Base-by-base conservation (phyloP, 2,113 vertebrate species). In the Macquaria ambigua region DNA sequence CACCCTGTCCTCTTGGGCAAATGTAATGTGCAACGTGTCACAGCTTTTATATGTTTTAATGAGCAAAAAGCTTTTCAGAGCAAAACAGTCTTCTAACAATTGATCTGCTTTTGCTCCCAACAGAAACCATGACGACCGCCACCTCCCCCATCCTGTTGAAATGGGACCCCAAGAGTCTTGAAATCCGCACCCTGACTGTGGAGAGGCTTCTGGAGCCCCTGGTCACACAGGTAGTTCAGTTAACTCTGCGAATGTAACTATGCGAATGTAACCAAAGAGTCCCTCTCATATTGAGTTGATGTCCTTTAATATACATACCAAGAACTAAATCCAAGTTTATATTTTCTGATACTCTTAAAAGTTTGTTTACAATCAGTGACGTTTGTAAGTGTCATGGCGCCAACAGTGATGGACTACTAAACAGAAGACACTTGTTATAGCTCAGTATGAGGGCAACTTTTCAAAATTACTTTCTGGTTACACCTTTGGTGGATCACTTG, bases 151-250 rank as follows among this genome's bases (percentile, higher is more conserved):
- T 97, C 93, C 93, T 97, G 76, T 90, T 97, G 85, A 96, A 97
- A 95, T 97, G 96, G 96, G 96, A 97, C 89, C 96, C 96, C 41
- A 97, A 97, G 93, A 96, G 95, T 88, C 94, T 97, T 84, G 96
- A 97, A 93, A 97, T 97, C 70, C 95, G 96, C 82, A 97, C 96
- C 52, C 89, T 97, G 90, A 97, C 96, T 20, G 96, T 97, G 89
- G 96, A 97, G 90, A 92, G 96, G 87, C 94, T 97, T 82, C 87
- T 97, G 95, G 96, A 97, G 91, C 96, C 96, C 2, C 83, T 97
- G 92, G 96, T 97, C 87, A 96, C 96, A 86, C 96, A 97, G 96
- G 96, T 96, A 94, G 1, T n/a, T 68, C 39, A 39, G 4, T 76
- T 63, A 6, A 69, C 21, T 52, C 21, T 46, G 14, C 18, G 8